Percentiles rank a stretch among this genome's conserved stretches.
Evolutionary conservation across 2,797 vertebrate genomes (phyloP).

Genomic region (Hydrophis major): DNA sequence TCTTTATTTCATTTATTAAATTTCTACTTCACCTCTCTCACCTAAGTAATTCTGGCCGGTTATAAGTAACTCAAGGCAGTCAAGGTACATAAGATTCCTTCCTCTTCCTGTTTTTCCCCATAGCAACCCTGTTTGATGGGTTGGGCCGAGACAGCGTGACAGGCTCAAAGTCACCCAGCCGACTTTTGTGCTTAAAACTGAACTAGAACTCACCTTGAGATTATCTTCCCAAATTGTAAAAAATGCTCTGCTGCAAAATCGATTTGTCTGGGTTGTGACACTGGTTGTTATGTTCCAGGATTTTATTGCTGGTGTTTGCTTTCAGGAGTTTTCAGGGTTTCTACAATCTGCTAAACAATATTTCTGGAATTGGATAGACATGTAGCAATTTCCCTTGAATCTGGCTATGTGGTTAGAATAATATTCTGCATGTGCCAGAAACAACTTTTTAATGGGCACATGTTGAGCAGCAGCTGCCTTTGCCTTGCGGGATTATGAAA

Average conservation of each 20-base stretch:
- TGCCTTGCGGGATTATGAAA: not conserved
- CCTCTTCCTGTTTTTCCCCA: not conserved
- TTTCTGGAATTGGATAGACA: not conserved
- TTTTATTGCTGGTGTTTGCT: not conserved
- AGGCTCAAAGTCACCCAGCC: not conserved
- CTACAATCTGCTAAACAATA: not conserved
- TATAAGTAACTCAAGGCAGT: not conserved
- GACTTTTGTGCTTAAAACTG: not conserved
- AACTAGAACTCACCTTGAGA: not conserved
- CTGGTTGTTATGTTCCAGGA: not conserved
- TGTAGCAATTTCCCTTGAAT: not conserved
- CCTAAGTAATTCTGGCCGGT: not conserved
- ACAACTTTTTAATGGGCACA: not conserved
- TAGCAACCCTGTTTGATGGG: not conserved
- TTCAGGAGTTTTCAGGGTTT: not conserved
- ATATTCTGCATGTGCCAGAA: not conserved
- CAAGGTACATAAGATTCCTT: not conserved
- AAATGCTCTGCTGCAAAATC: not conserved
- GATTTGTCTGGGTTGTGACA: not conserved
- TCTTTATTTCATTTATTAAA: not conserved
- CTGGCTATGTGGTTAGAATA: not conserved
- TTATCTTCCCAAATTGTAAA: not conserved
- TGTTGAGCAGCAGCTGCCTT: not conserved
- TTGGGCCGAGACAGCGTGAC: not conserved
- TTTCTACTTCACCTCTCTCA: not conserved